Conservation (phyloP, 2,888 invertebrate species). For the Epistrophe grossulariae region DNA sequence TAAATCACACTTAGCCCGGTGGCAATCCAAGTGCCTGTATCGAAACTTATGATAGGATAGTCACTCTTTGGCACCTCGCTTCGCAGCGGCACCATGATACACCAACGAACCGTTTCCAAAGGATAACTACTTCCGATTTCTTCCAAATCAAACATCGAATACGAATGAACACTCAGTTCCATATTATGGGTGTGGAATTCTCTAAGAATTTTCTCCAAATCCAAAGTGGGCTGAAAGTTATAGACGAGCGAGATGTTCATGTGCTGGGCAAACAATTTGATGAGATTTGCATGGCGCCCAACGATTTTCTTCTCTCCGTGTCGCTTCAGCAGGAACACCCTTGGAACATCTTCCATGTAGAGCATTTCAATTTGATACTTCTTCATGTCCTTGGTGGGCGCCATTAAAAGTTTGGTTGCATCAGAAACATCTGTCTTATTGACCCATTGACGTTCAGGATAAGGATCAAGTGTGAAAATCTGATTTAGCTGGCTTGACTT, state of each 20-base stretch:
- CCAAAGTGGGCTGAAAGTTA: conserved; percentile 25
- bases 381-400: conserved; percentile 12
- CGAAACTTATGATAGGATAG: conserved; percentile 81
- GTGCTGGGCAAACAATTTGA: conserved; percentile 45
- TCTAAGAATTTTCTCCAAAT: conserved; percentile 46
- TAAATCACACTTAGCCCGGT: conserved; percentile 78
- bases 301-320: conserved; percentile 22
- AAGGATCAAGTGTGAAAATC: conserved; percentile 47
- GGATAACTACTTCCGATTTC: conserved; percentile 78
- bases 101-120: conserved; percentile 78
- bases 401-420: conserved; percentile 14
- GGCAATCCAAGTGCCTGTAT: conserved; percentile 79
- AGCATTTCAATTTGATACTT: conserved; percentile 33
- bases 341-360: conserved; percentile 51
- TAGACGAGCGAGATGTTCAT: conserved; percentile 46
- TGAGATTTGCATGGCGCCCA: conserved; percentile 52
- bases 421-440: conserved; percentile 44
- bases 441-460: conserved; percentile 39
- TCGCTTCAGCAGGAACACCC: conserved; percentile 21
- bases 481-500: conserved; percentile 13
- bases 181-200: conserved; percentile 23
- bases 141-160: conserved; percentile 56
- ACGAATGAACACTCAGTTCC: conserved; percentile 54
- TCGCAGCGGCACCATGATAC: conserved; percentile 81
- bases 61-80: conserved; percentile 81